Percentiles rank a stretch among this genome's conserved stretches.
Conservation (phyloP, 2,888 invertebrate genomes). For the Catotricha subobsoleta region DNA sequence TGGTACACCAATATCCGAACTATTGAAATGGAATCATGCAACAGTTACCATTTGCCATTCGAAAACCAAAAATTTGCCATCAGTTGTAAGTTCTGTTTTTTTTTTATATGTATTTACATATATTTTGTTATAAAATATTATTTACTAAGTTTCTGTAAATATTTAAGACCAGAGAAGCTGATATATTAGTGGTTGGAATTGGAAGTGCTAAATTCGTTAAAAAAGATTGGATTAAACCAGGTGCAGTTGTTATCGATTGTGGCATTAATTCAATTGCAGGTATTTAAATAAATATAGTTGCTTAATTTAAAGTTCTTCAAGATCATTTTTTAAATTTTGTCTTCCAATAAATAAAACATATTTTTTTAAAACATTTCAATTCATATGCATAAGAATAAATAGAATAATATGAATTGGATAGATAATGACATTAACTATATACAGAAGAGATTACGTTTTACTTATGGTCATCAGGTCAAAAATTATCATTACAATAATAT, state of each 20-base stretch:
- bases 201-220: constrained; percentile 80
- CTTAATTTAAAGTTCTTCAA: background rate
- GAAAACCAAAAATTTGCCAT: constrained; percentile 63
- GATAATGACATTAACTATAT: no score
- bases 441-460: no score
- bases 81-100: constrained; percentile 36
- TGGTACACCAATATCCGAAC: constrained; percentile 84
- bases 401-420: no score
- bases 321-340: background rate
- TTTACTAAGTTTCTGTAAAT: background rate
- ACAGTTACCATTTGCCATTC: constrained; percentile 97
- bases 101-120: background rate
- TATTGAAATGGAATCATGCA: constrained; percentile 91
- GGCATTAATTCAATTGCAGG: constrained; percentile 88
- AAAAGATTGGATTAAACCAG: constrained; percentile 92
- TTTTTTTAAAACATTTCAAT: no score
- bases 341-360: no score
- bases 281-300: constrained; percentile 25
- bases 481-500: no score
- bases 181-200: constrained; percentile 92
- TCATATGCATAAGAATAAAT: no score
- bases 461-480: no score
- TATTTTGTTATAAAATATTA: background rate
- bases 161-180: constrained; percentile 60
- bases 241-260: constrained; percentile 96